A percentile compares a stretch with the other conserved stretches of the same genome.
phyloP scores from a whole-genome alignment of 2,113 vertebrate species.

The Xiphophorus couchianus region DNA sequence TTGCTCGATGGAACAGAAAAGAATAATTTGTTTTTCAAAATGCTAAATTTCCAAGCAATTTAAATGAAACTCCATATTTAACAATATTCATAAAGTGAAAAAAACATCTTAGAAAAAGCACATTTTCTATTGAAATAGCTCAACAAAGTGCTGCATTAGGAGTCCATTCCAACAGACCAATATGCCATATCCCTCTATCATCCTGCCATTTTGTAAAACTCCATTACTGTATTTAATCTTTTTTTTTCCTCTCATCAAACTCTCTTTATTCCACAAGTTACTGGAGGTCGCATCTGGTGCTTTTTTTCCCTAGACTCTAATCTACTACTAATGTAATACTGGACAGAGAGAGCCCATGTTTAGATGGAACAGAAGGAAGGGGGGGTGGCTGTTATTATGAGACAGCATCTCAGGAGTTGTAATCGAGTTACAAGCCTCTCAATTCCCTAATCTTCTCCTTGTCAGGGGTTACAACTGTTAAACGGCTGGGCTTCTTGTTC shows the following conservation, averaged over 20 bases:
- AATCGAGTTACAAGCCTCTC: constrained; percentile 79
- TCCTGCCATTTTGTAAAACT: constrained; percentile 55
- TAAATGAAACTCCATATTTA: constrained; percentile 29
- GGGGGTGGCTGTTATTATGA: constrained; percentile 61
- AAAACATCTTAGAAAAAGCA: constrained; percentile 39
- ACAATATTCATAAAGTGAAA: constrained; percentile 31
- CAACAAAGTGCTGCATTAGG: constrained; percentile 66
- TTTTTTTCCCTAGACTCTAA: constrained; percentile 67
- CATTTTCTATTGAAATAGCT: constrained; percentile 66
- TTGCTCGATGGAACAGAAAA: constrained; percentile 17
- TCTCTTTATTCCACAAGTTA: constrained; percentile 59
- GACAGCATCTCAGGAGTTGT: constrained; percentile 69
- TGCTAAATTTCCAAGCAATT: constrained; percentile 32
- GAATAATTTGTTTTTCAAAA: constrained; percentile 14
- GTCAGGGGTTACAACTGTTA: constrained; percentile 75
- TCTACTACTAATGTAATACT: constrained; percentile 75
- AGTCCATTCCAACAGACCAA: constrained; percentile 62
- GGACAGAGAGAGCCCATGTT: constrained; percentile 60
- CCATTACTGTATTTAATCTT: constrained; percentile 51
- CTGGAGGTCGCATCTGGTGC: constrained; percentile 71
- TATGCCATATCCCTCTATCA: constrained; percentile 54
- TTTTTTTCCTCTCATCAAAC: constrained; percentile 30
- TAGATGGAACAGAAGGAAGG: constrained; percentile 65
- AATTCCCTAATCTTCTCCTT: constrained; percentile 77
- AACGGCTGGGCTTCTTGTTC: constrained; percentile 64